Evolutionary conservation across 2,888 invertebrate species (phyloP), one percentile per base, ranked within the genome.

Genomic region (Thymelicus acteon): DNA sequence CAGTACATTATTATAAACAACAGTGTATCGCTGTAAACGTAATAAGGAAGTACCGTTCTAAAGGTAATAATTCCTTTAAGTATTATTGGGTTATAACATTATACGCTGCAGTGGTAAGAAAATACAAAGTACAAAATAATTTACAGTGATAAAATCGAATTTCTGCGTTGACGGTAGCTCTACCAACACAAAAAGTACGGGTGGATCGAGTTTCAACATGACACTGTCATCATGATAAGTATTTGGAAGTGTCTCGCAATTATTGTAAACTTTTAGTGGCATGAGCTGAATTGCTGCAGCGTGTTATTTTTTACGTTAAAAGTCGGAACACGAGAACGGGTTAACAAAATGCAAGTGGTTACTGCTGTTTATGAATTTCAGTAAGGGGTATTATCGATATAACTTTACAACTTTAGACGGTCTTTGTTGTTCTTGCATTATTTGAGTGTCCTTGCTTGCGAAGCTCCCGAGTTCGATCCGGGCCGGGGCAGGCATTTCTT

Each of bases 81-180:
- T 37, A 57, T 58, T 44, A 66, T 66, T 12, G 31, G 47, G 40
- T 58, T 48, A 66, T 66, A 58, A 58, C 44, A 57, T 60, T 48
- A 57, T 67, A 63, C 19, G 15, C 24, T 15, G 57, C 60, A 13
- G 10, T 2, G 37, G 54, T 6, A 57, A 37, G 19, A 44, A 39
- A 44, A 62, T 40, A 60, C 63, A 40, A 48, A 37, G 19, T 70
- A 57, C 13, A 62, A 24, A 15, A 63, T 73, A 75, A 75, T 75
- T 78, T 74, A 74, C 68, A 65, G 71, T 66, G 85, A 85, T 83
- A 82, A 74, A 75, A 85, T 85, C 83, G 80, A 77, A 81, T 75
- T 77, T 77, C 77, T 77, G 72, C 73, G 72, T 72, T 72, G 75
- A 77, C 75, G 75, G 78, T 78, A 78, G 75, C 73, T 69, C 73